Base-by-base conservation (phyloP, 2,888 invertebrate genomes). In the Apomyelois bistriatella region DNA sequence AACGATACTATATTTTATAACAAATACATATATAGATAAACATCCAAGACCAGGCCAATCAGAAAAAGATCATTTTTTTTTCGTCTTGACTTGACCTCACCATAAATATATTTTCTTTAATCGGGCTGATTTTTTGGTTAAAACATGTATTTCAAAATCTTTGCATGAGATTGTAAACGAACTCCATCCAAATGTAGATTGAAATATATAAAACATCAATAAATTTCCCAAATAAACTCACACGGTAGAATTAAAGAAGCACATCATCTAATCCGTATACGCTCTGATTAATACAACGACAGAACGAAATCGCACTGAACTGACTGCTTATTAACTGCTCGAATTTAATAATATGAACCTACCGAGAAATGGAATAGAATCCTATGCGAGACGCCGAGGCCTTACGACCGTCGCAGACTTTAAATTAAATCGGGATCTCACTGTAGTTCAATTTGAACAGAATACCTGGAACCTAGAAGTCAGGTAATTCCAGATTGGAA, bases 361-460 rank as follows among this genome's bases (percentile, higher is more conserved):
- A n/a, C 17, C 12, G 17, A 43, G 28, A 30, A 30, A 12, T 30
- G 28, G 43, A 30, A 10, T 13, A 30, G 28, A 41, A 41, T 17
- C 17, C n/a, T n/a, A 12, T 28, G 43, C 43, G 22, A 12, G 28
- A 30, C 43, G 12, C 7, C 4, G 43, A 43, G 16, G 43, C 28
- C 28, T 28, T 30, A 43, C 41, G n/a, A 41, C 9, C 42, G 42
- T 42, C 40, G 40, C 16, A 30, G 43, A 43, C 43, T 43, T 30
- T 43, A 30, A 43, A 43, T 43, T 43, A 43, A 43, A 43, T 30
- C 30, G 28, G 13, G 43, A n/a, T 13, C 15, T 15, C 13, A 15
- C 15, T 43, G 41, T 10, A 10, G 17, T 43, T 30, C 43, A 43
- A 43, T 30, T 43, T 7, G 40, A 42, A n/a, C 42, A 22, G 41